These are phyloP conservation scores for Arnoldichthys spilopterus DNA, from an alignment of 2,797 vertebrate species.

Conservation along the genomic window DNA sequence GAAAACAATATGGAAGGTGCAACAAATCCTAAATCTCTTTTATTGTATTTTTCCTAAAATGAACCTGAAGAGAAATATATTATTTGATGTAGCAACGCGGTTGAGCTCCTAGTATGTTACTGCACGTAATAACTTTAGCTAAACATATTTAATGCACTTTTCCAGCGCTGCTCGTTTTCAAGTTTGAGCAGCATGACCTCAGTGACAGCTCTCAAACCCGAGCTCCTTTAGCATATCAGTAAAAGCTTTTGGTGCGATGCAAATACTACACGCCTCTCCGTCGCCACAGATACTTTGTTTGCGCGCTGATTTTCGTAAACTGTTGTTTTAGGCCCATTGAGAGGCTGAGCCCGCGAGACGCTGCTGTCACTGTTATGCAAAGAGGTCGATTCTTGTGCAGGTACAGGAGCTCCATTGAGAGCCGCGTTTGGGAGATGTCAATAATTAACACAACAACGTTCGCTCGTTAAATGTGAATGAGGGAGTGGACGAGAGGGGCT, in stretches of 20 bases:
- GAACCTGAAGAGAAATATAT: no score
- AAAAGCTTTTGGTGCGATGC: conserved; percentile 56
- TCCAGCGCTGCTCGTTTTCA: not conserved
- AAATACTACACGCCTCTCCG: conserved; percentile 57
- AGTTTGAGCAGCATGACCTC: not conserved
- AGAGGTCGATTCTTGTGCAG: conserved; percentile 65
- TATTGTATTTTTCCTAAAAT: no score
- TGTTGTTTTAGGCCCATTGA: conserved; percentile 84
- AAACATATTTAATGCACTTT: not conserved
- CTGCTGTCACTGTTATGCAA: conserved; percentile 75
- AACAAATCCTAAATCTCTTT: no score
- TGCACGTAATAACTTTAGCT: no score
- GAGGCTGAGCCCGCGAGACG: conserved; percentile 75
- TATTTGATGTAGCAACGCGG: no score
- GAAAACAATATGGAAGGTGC: no score
- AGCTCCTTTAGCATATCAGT: conserved; percentile 35
- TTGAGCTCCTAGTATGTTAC: no score
- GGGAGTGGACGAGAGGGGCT: conserved; percentile 63
- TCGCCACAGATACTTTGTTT: conserved; percentile 58
- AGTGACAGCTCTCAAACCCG: conserved; percentile 39
- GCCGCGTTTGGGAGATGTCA: conserved; percentile 64
- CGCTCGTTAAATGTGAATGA: conserved; percentile 81
- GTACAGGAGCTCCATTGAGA: conserved; percentile 67
- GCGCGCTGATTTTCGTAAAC: conserved; percentile 59
- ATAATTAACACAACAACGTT: conserved; percentile 84